Evolutionary conservation across 1,140 invertebrate species (phyloP).

Genomic region (Leptinotarsa undecemlineata): DNA sequence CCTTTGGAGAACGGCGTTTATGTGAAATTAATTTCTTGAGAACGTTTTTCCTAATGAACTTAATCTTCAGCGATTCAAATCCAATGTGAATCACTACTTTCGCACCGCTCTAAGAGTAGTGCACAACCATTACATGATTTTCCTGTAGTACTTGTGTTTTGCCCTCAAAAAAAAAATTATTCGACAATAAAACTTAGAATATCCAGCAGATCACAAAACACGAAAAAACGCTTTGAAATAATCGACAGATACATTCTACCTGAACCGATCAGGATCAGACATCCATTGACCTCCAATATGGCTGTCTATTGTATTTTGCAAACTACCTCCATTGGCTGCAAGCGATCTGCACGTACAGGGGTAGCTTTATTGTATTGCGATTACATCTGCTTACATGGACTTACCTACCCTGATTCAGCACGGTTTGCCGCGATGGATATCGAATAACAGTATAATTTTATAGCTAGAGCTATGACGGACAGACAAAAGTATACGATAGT

Average conservation of each 20-base stretch:
- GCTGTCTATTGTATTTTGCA: constrained; percentile 1
- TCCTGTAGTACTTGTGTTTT: too few relatives aligned
- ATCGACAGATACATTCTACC: neutral
- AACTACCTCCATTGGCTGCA: neutral
- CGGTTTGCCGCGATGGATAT: constrained; percentile 28
- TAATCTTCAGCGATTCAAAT: too few relatives aligned
- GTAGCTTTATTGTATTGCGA: constrained; percentile 8
- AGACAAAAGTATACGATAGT: constrained; percentile 20
- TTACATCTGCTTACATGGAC: constrained; percentile 7
- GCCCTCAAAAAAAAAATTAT: too few relatives aligned
- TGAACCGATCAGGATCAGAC: neutral
- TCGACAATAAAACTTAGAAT: too few relatives aligned
- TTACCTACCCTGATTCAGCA: constrained; percentile 28
- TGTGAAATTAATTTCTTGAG: too few relatives aligned
- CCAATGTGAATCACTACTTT: too few relatives aligned
- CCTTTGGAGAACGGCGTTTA: too few relatives aligned
- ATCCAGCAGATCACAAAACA: too few relatives aligned
- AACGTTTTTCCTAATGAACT: too few relatives aligned
- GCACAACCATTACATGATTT: too few relatives aligned
- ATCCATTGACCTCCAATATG: constrained; percentile 4
- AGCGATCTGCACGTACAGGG: neutral
- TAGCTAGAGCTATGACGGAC: constrained; percentile 15
- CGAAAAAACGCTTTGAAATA: neutral
- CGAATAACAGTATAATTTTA: constrained; percentile 36
- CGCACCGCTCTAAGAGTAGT: too few relatives aligned